Base-by-base conservation (phyloP, 2,888 invertebrate genomes). In the Blastobasis adustella region DNA sequence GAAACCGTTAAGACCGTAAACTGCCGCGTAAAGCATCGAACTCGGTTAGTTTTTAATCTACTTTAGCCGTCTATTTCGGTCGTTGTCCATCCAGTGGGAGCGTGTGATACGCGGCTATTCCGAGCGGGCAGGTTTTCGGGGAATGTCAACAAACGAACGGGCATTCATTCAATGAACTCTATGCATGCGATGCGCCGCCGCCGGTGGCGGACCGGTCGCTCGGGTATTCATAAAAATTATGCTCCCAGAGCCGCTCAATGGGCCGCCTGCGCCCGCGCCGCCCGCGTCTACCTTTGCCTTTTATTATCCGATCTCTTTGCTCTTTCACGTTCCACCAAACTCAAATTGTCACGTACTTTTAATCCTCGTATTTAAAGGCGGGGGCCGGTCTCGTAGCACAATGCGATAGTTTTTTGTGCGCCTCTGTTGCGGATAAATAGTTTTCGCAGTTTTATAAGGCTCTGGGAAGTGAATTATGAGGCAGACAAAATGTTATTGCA, bases 101-200 rank as follows among this genome's bases (percentile, higher is more conserved):
- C 67, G 65, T 65, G 65, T 62, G 71, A 67, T 72, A 69, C 75
- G 72, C 71, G 65, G 79, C 81, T 86, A 85, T 86, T 84, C 81
- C 79, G 78, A 76, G 83, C 84, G 71, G 82, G 84, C 87, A 84
- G 85, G 87, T 88, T 88, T 87, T 87, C 82, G 86, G 86, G 83
- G 86, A 87, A 86, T 86, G 87, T 88, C 87, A 88, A 87, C 87
- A 88, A 84, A 85, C 85, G 80, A 76, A 79, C 82, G 76, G 75
- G 69, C 81, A 76, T 73, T 80, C 84, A 85, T 84, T 84, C 86
- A 86, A 80, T 88, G 85, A 87, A 87, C 86, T 77, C 85, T 73
- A 68, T 73, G 76, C 73, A 66, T 67, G 71, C 80, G 71, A 67
- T 79, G 79, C 73, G 50, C 50, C 46, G 50, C 46, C 41, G 49